Percentiles rank a stretch among this genome's conserved stretches.
Evolutionary conservation across 2,113 vertebrate species (phyloP).

Genomic region (Gymnogyps californianus): DNA sequence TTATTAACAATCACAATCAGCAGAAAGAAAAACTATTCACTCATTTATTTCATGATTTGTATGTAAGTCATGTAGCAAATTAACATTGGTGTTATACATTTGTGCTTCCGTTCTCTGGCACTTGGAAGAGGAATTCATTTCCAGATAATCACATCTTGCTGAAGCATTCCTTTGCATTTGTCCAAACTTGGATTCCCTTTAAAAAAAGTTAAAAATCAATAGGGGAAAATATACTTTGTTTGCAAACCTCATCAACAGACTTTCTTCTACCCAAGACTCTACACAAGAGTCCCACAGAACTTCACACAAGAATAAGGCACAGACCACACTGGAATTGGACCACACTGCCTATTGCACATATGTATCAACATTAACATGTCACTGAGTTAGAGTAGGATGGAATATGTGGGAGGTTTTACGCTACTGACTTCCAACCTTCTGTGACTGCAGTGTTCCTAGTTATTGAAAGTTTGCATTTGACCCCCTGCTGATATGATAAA

Average conservation of each 20-base stretch:
- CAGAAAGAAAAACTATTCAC: constrained; percentile 49
- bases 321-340: background rate
- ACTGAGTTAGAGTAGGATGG: background rate
- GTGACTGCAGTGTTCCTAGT: background rate
- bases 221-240: background rate
- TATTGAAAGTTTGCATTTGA: background rate
- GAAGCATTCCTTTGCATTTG: constrained; percentile 95
- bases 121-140: constrained; percentile 67
- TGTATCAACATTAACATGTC: background rate
- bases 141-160: constrained; percentile 87
- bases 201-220: background rate
- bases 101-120: constrained; percentile 76
- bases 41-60: constrained; percentile 62
- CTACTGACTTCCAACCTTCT: background rate
- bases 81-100: constrained; percentile 59
- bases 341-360: background rate
- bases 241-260: background rate
- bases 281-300: background rate
- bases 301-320: background rate
- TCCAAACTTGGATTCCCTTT: constrained; percentile 96
- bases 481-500: background rate
- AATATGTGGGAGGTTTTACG: background rate
- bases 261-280: background rate
- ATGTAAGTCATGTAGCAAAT: constrained; percentile 56
- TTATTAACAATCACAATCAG: constrained; percentile 62